phyloP scores from a whole-genome alignment of 2,113 vertebrate species.

The Probosciger aterrimus region DNA sequence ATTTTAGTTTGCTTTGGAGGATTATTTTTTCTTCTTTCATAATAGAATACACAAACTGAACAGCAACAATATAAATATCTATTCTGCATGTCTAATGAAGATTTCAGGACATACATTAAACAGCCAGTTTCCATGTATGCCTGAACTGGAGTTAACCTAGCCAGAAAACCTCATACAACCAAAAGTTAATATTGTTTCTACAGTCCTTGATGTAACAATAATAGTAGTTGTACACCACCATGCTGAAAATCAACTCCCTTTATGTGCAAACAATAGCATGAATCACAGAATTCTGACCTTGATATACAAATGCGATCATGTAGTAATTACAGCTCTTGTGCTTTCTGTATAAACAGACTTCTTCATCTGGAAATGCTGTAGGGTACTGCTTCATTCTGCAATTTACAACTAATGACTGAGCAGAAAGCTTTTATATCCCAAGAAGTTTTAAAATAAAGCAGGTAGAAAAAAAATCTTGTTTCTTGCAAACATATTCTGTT shows the following conservation, averaged over 20 bases:
- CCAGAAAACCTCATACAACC: constrained; percentile 3
- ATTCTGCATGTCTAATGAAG: not conserved
- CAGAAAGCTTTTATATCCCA: not conserved
- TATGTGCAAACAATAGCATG: constrained; percentile 57
- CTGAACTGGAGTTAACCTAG: not conserved
- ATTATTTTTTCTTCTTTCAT: not conserved
- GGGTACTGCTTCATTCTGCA: constrained; percentile 5
- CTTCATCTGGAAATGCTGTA: constrained; percentile 43
- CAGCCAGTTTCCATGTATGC: not conserved
- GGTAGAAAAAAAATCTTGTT: not conserved
- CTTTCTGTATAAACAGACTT: constrained; percentile 59
- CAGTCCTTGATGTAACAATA: constrained; percentile 50
- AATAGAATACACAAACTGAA: not conserved
- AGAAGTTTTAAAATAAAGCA: constrained; percentile 19
- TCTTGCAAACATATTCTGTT: not conserved
- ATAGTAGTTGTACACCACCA: constrained; percentile 38
- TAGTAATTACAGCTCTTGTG: constrained; percentile 62
- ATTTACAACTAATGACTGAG: constrained; percentile 35
- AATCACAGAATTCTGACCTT: constrained; percentile 69
- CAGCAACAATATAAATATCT: not conserved
- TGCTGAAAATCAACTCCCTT: constrained; percentile 62
- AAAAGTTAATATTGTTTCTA: constrained; percentile 62
- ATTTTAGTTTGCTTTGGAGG: not conserved
- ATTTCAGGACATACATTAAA: not conserved
- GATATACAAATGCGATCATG: constrained; percentile 56